A percentile compares a stretch with the other conserved stretches of the same genome.
Conservation (phyloP, 2,797 vertebrate species). For the Cygnus olor region DNA sequence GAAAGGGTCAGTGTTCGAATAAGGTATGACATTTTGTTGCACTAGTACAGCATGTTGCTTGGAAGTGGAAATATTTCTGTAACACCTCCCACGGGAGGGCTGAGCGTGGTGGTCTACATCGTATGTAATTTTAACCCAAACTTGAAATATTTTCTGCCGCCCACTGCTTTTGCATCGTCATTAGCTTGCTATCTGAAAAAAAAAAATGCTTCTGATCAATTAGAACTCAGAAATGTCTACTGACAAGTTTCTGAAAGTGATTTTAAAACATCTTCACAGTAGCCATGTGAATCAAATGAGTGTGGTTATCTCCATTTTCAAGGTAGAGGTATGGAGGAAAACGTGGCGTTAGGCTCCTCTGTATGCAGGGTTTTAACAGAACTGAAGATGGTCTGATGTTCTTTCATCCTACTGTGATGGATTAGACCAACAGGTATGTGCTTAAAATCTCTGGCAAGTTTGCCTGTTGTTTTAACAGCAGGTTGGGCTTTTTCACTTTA, state of each 20-base stretch:
- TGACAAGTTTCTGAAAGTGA: not conserved
- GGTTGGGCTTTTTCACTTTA: not conserved
- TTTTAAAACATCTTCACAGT: not conserved
- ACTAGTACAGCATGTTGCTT: not conserved
- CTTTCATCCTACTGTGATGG: not conserved
- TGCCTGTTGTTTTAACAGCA: not conserved
- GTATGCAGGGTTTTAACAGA: not conserved
- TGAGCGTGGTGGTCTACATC: not conserved
- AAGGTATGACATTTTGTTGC: not conserved
- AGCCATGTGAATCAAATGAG: not conserved
- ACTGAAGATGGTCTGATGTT: not conserved
- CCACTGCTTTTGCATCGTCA: not conserved
- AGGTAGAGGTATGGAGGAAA: not conserved
- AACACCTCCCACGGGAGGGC: not conserved
- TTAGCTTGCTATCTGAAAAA: not conserved
- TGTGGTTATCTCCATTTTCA: not conserved
- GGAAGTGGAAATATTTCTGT: constrained; percentile 20
- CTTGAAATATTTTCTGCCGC: not conserved
- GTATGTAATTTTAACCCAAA: not conserved
- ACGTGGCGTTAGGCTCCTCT: not conserved
- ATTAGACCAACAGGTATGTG: not conserved
- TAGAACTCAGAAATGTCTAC: not conserved
- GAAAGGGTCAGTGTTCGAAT: constrained; percentile 20
- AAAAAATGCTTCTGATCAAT: not conserved
- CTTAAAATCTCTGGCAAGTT: not conserved